Percentiles rank a stretch among this genome's conserved stretches.
These are phyloP conservation scores for Crepidodera aurea DNA, from an alignment of 2,888 invertebrate genomes.

Conservation along the genomic window DNA sequence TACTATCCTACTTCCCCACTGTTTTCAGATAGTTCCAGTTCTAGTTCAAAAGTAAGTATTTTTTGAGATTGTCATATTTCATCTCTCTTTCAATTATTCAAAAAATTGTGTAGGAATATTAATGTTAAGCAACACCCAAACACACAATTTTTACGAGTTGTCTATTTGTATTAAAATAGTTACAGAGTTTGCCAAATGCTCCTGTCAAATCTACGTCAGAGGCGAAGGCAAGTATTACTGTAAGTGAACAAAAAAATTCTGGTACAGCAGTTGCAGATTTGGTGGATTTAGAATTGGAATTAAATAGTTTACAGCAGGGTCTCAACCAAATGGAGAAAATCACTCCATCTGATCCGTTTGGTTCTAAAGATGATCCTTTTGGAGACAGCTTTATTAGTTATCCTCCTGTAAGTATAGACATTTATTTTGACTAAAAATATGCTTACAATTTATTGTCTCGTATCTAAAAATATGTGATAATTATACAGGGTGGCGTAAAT, in stretches of 20 bases:
- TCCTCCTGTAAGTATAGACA: slow-evolving; percentile 47
- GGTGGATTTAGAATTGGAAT: slow-evolving; percentile 86
- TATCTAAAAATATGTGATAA: too few relatives aligned
- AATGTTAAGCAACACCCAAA: too few relatives aligned
- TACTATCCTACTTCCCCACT: slow-evolving; percentile 62
- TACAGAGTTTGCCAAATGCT: slow-evolving; percentile 49
- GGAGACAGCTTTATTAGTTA: slow-evolving; percentile 75
- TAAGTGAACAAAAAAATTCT: slow-evolving; percentile 45
- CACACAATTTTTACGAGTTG: background rate
- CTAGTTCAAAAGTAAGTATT: slow-evolving; percentile 48
- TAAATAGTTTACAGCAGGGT: slow-evolving; percentile 85
- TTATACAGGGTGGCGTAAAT: too few relatives aligned
- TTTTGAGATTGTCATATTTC: background rate
- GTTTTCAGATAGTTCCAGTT: slow-evolving; percentile 57
- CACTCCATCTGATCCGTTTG: slow-evolving; percentile 73
- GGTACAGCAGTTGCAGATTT: slow-evolving; percentile 79
- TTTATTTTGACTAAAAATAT: too few relatives aligned
- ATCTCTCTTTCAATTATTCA: background rate
- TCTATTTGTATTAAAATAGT: slow-evolving; percentile 29
- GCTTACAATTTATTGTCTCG: background rate
- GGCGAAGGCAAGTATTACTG: slow-evolving; percentile 43
- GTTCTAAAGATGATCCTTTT: slow-evolving; percentile 74
- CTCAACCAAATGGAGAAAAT: slow-evolving; percentile 89
- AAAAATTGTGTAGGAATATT: too few relatives aligned
- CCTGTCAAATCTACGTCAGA: slow-evolving; percentile 48